Conservation (phyloP, 2,113 vertebrate genomes). For the Arenaria interpres region DNA sequence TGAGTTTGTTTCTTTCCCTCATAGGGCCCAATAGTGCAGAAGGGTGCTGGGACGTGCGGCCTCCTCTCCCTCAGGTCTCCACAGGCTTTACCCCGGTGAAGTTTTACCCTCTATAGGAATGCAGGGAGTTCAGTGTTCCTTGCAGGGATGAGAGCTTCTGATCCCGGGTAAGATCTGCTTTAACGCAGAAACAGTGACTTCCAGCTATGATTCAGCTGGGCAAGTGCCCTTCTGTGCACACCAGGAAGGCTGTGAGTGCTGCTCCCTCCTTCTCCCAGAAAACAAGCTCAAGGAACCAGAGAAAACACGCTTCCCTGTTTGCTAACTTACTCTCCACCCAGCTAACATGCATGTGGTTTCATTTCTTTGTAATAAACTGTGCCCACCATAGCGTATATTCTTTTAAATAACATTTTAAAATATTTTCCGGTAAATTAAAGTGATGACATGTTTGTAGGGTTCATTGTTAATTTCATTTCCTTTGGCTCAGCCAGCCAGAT, state of each 20-base stretch:
- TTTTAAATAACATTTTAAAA: slow-evolving; percentile 66
- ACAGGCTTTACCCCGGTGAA: accelerated
- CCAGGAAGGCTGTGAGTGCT: background rate
- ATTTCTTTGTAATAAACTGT: slow-evolving; percentile 21
- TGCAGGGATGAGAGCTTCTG: background rate
- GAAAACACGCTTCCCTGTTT: background rate
- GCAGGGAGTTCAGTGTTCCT: background rate
- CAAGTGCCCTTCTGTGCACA: accelerated
- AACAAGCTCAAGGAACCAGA: accelerated
- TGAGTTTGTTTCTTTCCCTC: background rate
- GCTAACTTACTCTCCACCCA: background rate
- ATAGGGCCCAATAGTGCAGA: background rate
- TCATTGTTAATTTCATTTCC: slow-evolving; percentile 76
- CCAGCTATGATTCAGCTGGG: background rate
- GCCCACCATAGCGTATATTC: slow-evolving; percentile 28
- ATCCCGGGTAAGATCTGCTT: background rate
- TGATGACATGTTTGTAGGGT: slow-evolving; percentile 64
- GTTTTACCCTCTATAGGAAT: background rate
- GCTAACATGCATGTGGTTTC: background rate
- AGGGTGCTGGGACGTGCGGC: accelerated
- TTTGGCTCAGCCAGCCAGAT: slow-evolving; percentile 68
- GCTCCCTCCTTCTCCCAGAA: background rate
- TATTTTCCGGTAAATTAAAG: slow-evolving; percentile 71
- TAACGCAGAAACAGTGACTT: background rate
- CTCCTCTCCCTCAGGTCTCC: background rate